Evolutionary conservation across 1,140 invertebrate genomes (phyloP).

Genomic region (Protaetia brevitarsis): DNA sequence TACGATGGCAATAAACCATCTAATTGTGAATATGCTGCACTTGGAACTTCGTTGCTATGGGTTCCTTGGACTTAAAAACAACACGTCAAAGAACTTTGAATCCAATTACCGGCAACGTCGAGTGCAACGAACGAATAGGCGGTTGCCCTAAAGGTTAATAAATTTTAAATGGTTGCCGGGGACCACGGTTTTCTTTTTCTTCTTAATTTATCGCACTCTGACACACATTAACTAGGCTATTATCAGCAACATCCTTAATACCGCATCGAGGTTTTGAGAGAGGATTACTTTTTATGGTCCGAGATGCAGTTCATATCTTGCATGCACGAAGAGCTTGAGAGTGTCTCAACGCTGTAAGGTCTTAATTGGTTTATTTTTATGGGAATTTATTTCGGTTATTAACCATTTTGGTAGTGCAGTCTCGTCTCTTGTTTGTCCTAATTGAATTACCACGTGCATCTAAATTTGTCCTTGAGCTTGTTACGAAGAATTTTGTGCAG

Average conservation of each 20-base stretch:
- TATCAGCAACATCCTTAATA: not conserved
- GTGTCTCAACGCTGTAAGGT: too few species aligned
- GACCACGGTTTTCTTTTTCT: not conserved
- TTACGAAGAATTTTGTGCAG: too few species aligned
- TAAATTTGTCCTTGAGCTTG: too few species aligned
- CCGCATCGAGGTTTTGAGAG: not conserved
- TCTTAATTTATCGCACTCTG: slow-evolving; percentile 12
- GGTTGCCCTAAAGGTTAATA: slow-evolving; percentile 16
- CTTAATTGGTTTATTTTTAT: too few species aligned
- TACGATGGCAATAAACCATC: not conserved
- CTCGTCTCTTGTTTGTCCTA: too few species aligned
- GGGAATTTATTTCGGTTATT: too few species aligned
- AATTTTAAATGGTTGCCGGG: slow-evolving; percentile 12
- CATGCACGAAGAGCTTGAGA: too few species aligned
- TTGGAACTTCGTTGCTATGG: too few species aligned
- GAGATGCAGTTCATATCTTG: not conserved
- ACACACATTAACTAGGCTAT: not conserved
- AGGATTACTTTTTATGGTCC: slow-evolving; percentile 5
- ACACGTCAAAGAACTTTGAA: slow-evolving; percentile 4
- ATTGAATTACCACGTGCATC: too few species aligned
- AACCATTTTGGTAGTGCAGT: too few species aligned
- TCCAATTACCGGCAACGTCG: slow-evolving; percentile 8
- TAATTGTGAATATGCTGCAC: too few species aligned
- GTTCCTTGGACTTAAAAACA: not conserved
- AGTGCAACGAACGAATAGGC: slow-evolving; percentile 13